phyloP scores from a whole-genome alignment of 2,113 vertebrate species.

The Camelus bactrianus region DNA sequence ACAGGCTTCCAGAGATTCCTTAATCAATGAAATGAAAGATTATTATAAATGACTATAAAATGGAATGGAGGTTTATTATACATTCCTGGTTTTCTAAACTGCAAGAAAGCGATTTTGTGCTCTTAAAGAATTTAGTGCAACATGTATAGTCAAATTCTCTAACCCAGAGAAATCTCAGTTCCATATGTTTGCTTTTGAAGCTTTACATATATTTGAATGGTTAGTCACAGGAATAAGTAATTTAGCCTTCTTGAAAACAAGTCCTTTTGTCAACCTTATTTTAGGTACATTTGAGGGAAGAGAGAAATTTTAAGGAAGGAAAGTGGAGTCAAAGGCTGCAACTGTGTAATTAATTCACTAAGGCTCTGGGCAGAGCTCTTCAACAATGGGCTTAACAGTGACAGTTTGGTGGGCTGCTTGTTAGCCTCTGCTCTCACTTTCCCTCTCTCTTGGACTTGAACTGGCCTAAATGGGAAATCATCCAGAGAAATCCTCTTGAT shows the following conservation, averaged over 20 bases:
- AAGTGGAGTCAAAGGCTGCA: neutral
- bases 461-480: neutral
- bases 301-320: neutral
- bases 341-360: neutral
- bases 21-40: neutral
- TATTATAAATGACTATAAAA: neutral
- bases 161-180: neutral
- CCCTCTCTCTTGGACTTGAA: neutral
- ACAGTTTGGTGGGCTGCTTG: neutral
- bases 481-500: neutral
- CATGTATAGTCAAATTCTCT: neutral
- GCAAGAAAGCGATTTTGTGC: neutral
- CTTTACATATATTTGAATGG: neutral
- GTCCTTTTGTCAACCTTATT: neutral
- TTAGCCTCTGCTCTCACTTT: neutral
- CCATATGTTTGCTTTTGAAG: neutral
- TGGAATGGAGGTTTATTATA: neutral
- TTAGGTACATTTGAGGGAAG: neutral
- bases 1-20: conserved; percentile 77
- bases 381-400: neutral
- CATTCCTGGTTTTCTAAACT: neutral
- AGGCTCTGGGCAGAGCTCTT: neutral
- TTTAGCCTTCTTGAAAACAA: conserved; percentile 5
- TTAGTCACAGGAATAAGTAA: neutral
- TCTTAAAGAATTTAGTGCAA: neutral